Evolutionary conservation across 2,113 vertebrate species (phyloP).

Genomic region (Dromiciops gliroides): DNA sequence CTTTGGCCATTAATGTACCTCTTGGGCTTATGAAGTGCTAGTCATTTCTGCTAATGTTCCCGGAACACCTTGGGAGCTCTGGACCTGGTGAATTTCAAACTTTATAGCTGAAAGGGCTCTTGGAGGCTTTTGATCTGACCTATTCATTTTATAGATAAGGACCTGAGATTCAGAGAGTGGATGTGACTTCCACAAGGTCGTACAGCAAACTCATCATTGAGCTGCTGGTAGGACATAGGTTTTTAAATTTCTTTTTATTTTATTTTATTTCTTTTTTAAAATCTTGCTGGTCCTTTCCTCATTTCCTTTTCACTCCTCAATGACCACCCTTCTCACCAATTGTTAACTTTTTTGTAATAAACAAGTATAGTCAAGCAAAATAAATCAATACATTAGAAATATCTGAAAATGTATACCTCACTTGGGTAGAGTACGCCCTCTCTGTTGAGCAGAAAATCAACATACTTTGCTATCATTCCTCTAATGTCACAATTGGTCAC

Average conservation of each 20-base stretch:
- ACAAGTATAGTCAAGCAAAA: not conserved
- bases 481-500: not conserved
- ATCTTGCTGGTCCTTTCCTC: not conserved
- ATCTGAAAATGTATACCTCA: not conserved
- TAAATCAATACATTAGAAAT: not conserved
- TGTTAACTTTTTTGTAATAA: not conserved
- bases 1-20: not conserved
- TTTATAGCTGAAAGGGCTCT: not conserved
- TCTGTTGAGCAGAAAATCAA: not conserved
- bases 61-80: not conserved
- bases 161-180: not conserved
- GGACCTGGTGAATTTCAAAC: not conserved
- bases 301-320: not conserved
- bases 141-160: not conserved
- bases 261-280: not conserved
- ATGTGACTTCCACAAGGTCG: not conserved
- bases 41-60: not conserved
- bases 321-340: not conserved
- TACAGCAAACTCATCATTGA: not conserved
- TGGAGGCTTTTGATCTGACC: not conserved
- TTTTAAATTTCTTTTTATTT: not conserved
- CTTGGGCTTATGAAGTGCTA: not conserved
- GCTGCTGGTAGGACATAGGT: not conserved
- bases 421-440: not conserved
- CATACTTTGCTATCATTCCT: not conserved